Base-by-base conservation (phyloP, 1,140 invertebrate genomes). In the Drosophila santomea region DNA sequence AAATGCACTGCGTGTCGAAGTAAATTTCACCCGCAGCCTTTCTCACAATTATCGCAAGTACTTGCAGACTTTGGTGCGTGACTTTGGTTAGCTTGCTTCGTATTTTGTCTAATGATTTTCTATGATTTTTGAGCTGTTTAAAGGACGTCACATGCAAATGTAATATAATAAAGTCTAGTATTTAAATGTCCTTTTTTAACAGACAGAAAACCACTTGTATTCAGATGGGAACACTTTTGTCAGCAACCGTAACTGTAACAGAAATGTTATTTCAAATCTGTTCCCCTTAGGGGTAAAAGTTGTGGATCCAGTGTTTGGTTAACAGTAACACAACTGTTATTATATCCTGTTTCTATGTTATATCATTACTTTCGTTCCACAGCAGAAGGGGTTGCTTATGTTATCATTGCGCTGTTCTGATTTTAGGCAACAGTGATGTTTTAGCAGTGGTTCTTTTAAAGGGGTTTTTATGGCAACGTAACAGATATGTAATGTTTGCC, bases 91-190 rank as follows among this genome's bases (percentile, higher is more conserved):
- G 61, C 28, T 25, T 58, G 60, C 61, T 67, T 36, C 57, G 56
- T 73, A 85, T 74, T 81, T 85, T 71, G 52, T 78, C 66, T 75
- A 85, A 78, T 81, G 78, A 86, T 57, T 81, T 73, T 45, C 25
- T 14, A 57, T 23, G 25, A 43, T 69, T 69, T 69, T 43, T 51
- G 4, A 25, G 4, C 7, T 36, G 15, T n/a, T 52, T 3, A 44
- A 57, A 14, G 11, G 15, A 57, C 38, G 38, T 3, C 38, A 32
- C 3, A 20, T 44, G 8, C 43, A 45, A 38, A 39, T 39, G 45
- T 28, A 20, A 39, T 28, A 20, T 32, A 6, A 45, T n/a, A 23
- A 39, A n/a, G 17, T 11, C 2, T 41, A 10, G 4, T 1, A 8
- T 17, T 10, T 15, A 23, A 12, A 45, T 66, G 32, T 76, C 14